Base-by-base conservation (phyloP, 1,140 invertebrate species). In the Archivesica marissinica region DNA sequence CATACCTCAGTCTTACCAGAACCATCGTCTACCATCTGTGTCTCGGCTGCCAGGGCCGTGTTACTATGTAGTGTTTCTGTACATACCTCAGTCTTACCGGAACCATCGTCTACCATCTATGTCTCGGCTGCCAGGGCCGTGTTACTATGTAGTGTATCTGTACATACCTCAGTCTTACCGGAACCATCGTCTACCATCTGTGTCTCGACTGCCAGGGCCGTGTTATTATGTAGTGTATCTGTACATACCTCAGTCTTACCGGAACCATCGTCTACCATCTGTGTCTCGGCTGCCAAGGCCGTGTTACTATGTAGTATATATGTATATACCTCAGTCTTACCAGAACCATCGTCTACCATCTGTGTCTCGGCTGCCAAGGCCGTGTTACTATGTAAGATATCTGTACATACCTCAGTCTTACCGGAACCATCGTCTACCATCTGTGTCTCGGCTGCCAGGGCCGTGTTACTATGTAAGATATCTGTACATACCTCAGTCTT, bases 371-470 rank as follows among this genome's bases (percentile, higher is more conserved):
- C 96, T 0, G 97, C 96, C 72, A 95, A 77, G 25, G 92, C 89
- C 95, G 92, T 94, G 3, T 96, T 90, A 30, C 94, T 94, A 77
- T 96, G 96, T 13, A 97, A 94, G 28, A 95, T 95, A 50, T 95
- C 92, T 0, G 96, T 96, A 92, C 97, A 96, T 56, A 98, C 95
- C 44, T 96, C 95, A 54, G 96, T 95, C 38, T 96, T 95, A 0
- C 97, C 98, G n/a, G 95, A 95, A 2, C 98, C 98, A 94, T 99
- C 97, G 92, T 99, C 98, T 6, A 98, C 96, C 87, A 99, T 95
- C 93, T 98, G 97, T 0, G 96, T 96, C 94, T 98, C 96, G 0
- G 97, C 96, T 0, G 97, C 96, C 72, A 95, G 78, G 25, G 92
- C 89, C 95, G 92, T 94, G 3, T 96, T 90, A 30, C 94, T 94